Evolutionary conservation across 2,797 vertebrate genomes (phyloP).

Genomic region (Rhinophrynus dorsalis): DNA sequence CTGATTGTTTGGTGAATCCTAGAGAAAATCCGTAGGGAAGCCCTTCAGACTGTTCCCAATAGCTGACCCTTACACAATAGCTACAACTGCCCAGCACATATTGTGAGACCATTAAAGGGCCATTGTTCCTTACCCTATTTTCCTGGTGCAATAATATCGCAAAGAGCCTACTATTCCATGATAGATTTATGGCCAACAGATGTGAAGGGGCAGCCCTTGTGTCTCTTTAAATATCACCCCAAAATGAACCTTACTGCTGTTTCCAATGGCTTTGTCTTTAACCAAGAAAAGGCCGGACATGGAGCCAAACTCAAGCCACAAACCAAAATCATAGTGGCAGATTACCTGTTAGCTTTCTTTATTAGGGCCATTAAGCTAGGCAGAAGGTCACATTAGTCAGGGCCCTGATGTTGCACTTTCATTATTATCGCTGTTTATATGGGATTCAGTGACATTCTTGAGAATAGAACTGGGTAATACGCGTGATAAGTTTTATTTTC

Average conservation of each 20-base stretch:
- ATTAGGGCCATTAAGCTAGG: neutral
- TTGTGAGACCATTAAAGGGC: accelerated
- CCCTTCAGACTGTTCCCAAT: too few relatives aligned
- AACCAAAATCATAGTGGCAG: neutral
- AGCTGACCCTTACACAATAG: too few relatives aligned
- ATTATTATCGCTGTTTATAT: neutral
- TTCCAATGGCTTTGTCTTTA: constrained; percentile 16
- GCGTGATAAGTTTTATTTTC: too few relatives aligned
- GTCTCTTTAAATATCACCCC: constrained; percentile 12
- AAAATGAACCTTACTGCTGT: neutral
- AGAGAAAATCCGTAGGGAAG: too few relatives aligned
- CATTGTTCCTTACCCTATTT: neutral
- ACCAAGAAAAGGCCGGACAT: constrained; percentile 3
- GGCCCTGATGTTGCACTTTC: neutral
- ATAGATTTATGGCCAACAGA: constrained; percentile 14
- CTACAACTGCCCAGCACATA: neutral
- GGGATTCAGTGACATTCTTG: neutral
- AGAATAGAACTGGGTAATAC: neutral
- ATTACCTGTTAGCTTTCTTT: neutral
- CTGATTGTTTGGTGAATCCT: too few relatives aligned
- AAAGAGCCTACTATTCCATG: neutral
- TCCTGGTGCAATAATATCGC: neutral
- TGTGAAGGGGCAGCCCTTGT: constrained; percentile 5
- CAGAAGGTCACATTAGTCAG: neutral
- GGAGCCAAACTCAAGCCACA: neutral